Base-by-base conservation (phyloP, 2,888 invertebrate species). In the Drosophila bunnanda region DNA sequence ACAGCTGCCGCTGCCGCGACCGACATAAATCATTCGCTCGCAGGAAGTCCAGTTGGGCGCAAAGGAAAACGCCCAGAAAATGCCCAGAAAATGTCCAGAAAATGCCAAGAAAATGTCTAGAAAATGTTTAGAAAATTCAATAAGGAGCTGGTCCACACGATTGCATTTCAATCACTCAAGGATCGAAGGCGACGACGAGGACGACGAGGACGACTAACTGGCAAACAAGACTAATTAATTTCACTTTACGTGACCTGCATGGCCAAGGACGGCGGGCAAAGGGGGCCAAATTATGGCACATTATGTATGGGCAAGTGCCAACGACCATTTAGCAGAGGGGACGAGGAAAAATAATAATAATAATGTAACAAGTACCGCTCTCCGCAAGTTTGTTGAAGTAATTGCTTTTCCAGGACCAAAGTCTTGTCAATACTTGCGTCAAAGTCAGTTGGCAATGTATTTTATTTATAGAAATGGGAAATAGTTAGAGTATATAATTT, bases 221-320 rank as follows among this genome's bases (percentile, higher is more conserved):
- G 77, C 77, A 82, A 69, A 66, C 87, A 78, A 71, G 79, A 77
- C 82, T 82, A 82, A 82, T 82, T 82, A 82, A 82, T 82, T 82
- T 87, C 48, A 36, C 59, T 46, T 71, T 87, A 79, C 87, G 82
- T 82, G 82, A 83, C 87, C 79, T 65, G 82, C 84, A 87, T 82
- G 75, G 48, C 48, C 65, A 76, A 80, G 53, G 36, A 62, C n/a
- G n/a, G 25, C 13, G 9, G 12, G 38, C 39, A 43, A 43, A 41
- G 20, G 44, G 41, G 30, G 46, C 8, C 32, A 60, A 74, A 73
- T 73, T 58, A 74, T 73, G 74, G 39, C 66, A 58, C 75, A 74
- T 73, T 54, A 70, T 73, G 54, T 59, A 66, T 74, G 66, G 66
- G 48, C 34, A 53, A 67, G 75, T 71, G 59, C 58, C 17, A 66